Conservation (phyloP, 2,113 vertebrate species). For the Gracilinanus agilis region DNA sequence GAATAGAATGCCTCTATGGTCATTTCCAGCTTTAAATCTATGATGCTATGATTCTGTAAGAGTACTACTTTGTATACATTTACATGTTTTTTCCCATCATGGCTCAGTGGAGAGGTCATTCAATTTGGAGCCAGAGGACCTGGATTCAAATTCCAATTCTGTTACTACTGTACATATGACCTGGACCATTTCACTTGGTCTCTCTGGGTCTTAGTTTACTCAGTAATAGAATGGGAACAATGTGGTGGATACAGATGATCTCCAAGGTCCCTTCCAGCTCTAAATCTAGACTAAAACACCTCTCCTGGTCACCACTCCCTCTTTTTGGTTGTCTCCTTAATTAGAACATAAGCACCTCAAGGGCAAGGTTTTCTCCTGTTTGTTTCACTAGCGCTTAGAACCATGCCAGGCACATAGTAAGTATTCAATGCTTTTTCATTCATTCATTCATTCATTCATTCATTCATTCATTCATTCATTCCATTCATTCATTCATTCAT, state of each 20-base stretch:
- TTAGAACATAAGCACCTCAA: not conserved
- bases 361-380: not conserved
- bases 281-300: not conserved
- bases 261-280: not conserved
- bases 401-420: not conserved
- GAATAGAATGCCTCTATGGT: not conserved
- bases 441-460: not conserved
- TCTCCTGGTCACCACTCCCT: not conserved
- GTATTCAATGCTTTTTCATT: not conserved
- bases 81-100: not conserved
- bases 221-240: not conserved
- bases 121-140: not conserved
- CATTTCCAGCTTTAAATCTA: not conserved
- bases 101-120: not conserved
- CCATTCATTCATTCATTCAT: not conserved
- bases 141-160: not conserved
- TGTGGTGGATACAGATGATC: not conserved
- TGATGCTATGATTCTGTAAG: not conserved
- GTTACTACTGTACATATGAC: not conserved
- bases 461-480: not conserved
- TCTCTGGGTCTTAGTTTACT: not conserved
- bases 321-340: not conserved
- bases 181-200: not conserved
- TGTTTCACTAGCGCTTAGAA: not conserved
- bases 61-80: not conserved